These are phyloP conservation scores for Phylloscopus whistleri DNA, from an alignment of 2,113 vertebrate species.

Conservation along the genomic window DNA sequence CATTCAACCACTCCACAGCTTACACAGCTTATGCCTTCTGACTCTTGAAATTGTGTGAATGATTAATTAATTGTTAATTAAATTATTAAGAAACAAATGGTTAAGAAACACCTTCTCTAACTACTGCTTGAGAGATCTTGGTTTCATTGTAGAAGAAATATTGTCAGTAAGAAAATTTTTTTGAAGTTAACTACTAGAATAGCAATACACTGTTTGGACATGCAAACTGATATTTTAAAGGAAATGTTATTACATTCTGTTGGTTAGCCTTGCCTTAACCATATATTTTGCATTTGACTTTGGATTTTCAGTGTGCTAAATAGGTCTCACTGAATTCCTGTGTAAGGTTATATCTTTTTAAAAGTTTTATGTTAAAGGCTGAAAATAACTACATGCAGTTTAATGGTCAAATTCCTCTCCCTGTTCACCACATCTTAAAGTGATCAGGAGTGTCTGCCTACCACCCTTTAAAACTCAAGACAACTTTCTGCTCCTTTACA, in stretches of 20 bases:
- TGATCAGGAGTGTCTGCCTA: neutral
- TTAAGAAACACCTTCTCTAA: neutral
- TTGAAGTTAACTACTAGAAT: neutral
- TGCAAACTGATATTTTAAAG: neutral
- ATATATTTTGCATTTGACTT: neutral
- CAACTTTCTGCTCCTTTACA: neutral
- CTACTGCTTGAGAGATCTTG: neutral
- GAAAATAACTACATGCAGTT: neutral
- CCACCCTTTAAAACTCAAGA: neutral
- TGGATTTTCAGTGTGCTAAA: neutral
- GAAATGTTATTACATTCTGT: neutral
- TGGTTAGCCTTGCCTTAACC: neutral
- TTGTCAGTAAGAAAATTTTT: neutral
- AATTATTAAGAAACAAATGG: neutral
- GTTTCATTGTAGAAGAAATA: neutral
- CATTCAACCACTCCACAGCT: neutral
- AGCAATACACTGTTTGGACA: neutral
- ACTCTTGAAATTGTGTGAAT: neutral
- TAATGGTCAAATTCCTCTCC: neutral
- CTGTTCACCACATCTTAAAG: neutral
- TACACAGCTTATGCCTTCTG: neutral
- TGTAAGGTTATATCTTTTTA: neutral
- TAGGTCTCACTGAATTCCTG: neutral
- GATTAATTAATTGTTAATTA: neutral
- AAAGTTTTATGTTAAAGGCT: neutral